These are phyloP conservation scores for Chymomyza amoena DNA, from an alignment of 2,888 invertebrate species.

Conservation along the genomic window DNA sequence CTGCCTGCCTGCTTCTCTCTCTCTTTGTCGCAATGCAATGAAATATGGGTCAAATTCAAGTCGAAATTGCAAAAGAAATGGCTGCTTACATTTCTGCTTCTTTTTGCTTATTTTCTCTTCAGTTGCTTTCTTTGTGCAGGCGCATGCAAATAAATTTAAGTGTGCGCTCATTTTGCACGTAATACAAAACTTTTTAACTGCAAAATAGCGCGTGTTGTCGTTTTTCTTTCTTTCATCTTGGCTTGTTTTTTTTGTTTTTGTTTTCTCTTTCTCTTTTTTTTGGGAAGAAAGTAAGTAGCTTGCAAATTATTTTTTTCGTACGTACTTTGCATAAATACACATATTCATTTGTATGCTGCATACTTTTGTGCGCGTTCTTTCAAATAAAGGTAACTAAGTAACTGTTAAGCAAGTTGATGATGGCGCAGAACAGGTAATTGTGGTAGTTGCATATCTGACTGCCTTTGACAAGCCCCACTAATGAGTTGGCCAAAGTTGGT, in stretches of 20 bases:
- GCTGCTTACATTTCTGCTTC: conserved; percentile 18
- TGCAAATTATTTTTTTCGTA: conserved; percentile 31
- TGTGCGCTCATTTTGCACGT: conserved; percentile 60
- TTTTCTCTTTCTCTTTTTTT: too few relatives aligned
- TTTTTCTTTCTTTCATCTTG: conserved; percentile 40
- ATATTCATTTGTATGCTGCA: not conserved
- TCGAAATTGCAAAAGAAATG: conserved; percentile 49
- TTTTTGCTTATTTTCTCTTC: not conserved
- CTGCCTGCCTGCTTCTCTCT: conserved; percentile 17
- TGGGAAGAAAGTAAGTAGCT: conserved; percentile 25
- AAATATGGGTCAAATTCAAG: conserved; percentile 63
- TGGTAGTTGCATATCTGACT: not conserved
- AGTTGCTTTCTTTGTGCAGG: not conserved
- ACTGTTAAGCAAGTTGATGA: not conserved
- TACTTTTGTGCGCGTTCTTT: not conserved
- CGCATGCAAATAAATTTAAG: conserved; percentile 59
- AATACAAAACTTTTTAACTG: conserved; percentile 60
- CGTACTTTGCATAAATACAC: not conserved
- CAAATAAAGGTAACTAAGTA: not conserved
- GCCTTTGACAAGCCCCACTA: not conserved
- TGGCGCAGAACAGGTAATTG: not conserved
- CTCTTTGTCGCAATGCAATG: conserved; percentile 37
- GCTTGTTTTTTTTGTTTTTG: conserved; percentile 23
- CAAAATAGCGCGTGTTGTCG: conserved; percentile 54
- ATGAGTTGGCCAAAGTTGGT: not conserved